Evolutionary conservation across 2,888 invertebrate genomes (phyloP).

Genomic region (Lithosia quadra): DNA sequence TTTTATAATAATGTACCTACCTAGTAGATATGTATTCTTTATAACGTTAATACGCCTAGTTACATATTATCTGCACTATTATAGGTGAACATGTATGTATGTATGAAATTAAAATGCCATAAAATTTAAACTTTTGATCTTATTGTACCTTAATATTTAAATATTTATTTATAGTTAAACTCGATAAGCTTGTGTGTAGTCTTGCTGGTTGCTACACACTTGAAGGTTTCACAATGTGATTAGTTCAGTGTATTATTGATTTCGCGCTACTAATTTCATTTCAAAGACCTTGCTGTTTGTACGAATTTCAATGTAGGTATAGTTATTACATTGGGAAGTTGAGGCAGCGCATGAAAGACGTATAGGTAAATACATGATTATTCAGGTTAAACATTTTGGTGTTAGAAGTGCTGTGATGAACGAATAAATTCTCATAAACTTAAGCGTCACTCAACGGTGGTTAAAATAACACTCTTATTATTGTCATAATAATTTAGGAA

Average conservation of each 20-base stretch:
- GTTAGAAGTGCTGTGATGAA: background rate
- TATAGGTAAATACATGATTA: background rate
- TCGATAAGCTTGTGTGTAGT: constrained; percentile 3
- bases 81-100: no score
- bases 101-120: background rate
- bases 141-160: background rate
- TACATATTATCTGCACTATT: no score
- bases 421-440: background rate
- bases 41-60: background rate
- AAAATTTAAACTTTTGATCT: background rate
- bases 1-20: background rate
- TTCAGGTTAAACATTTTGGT: background rate
- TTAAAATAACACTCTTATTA: background rate
- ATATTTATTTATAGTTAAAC: background rate
- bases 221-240: constrained; percentile 26
- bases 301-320: background rate
- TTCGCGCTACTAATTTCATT: constrained; percentile 48
- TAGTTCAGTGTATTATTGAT: constrained; percentile 42
- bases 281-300: constrained; percentile 29
- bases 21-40: background rate
- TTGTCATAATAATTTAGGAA: background rate
- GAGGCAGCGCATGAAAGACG: background rate
- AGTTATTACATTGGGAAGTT: background rate
- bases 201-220: constrained; percentile 5
- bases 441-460: background rate